Evolutionary conservation across 2,797 vertebrate species (phyloP), one percentile per base, ranked within the genome.

Genomic region (Melanitta fusca): DNA sequence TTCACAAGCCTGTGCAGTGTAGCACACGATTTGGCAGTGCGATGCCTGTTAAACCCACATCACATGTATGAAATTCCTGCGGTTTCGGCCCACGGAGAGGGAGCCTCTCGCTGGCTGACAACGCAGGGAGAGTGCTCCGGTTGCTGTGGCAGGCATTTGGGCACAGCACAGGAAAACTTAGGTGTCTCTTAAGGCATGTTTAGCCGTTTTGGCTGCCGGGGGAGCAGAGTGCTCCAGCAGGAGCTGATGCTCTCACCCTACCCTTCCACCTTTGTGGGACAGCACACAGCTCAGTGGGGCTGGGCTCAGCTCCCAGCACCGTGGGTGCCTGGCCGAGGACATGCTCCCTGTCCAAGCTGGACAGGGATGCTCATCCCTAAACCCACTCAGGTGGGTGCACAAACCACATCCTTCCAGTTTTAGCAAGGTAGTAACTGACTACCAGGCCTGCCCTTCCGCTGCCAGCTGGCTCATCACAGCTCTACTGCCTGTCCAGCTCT

Each of bases 241-340:
- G 69, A 80, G 30, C 21, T 54, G 69, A 25, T 20, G 25, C 32
- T 81, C 45, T 79, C 32, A 4, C 1, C 14, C 8, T 20, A 6
- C 21, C 5, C 20, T 43, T 7, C 73, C 32, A 27, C 51, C 57
- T 36, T 34, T 28, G 49, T 45, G 19, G 57, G 27, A 36, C 2
- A 9, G 41, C 0, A 5, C 5, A 0, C 30, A 60, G 1, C 28
- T 71, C 16, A 34, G 73, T n/a, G 56, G 47, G 25, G 71, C 54
- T 90, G 68, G n/a, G 73, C 41, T 75, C 43, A 15, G 60, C 73
- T 80, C 51, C 58, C 20, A 10, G 64, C 60, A 36, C n/a, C 4
- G 4, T 3, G 4, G 56, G 4, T 1, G 2, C 43, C 74, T 53
- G 70, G 72, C 69, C 43, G 24, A 32, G 36, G 65, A 58, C 8